These are phyloP conservation scores for Trogon surrucura DNA, from an alignment of 2,113 vertebrate genomes.

Conservation along the genomic window DNA sequence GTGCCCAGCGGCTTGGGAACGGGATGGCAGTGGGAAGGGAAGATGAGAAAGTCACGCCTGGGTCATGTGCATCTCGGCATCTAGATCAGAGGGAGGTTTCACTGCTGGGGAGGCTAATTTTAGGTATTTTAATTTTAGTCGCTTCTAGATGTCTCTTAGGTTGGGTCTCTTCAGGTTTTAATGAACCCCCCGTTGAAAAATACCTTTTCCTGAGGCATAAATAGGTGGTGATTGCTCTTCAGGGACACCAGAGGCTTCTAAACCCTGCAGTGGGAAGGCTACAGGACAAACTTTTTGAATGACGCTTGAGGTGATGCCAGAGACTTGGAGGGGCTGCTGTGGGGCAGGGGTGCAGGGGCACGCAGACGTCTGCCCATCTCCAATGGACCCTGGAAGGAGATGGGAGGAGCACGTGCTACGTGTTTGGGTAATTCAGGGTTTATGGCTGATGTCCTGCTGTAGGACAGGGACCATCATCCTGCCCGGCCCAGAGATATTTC, in stretches of 20 bases:
- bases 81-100: constrained; percentile 21
- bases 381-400: background rate
- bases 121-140: constrained; percentile 61
- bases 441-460: fast-evolving
- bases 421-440: background rate
- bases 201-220: background rate
- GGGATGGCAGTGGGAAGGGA: background rate
- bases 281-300: fast-evolving
- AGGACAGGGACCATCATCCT: background rate
- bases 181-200: background rate
- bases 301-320: background rate
- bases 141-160: constrained; percentile 27
- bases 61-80: background rate
- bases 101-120: constrained; percentile 25
- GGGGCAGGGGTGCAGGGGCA: background rate
- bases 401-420: background rate
- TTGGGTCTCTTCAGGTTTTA: background rate
- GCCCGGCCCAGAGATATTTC: background rate
- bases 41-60: constrained; percentile 8
- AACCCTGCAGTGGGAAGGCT: fast-evolving
- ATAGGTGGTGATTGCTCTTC: background rate
- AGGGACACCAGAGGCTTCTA: background rate
- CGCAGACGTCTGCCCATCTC: background rate
- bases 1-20: background rate
- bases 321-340: background rate